Evolutionary conservation across 2,797 vertebrate genomes (phyloP).

Genomic region (Intellagama lesueurii): DNA sequence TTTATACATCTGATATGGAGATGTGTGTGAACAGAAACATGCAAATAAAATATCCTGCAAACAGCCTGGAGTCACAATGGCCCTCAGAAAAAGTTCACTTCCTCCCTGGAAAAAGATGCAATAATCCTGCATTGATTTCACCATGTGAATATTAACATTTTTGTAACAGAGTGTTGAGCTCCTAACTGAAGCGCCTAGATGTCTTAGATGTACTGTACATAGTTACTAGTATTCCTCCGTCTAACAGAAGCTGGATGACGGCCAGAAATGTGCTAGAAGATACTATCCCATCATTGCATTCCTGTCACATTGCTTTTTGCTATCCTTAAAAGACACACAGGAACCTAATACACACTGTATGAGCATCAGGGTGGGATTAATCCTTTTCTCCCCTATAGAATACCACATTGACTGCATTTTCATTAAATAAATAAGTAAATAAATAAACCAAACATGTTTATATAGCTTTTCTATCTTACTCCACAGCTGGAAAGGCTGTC

Average conservation of each 20-base stretch:
- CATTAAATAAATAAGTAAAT: too few relatives aligned
- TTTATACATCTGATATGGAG: conserved; percentile 27
- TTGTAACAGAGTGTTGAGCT: neutral
- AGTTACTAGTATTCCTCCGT: neutral
- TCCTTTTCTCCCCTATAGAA: neutral
- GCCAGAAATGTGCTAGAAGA: neutral
- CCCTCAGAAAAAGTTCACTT: conserved; percentile 29
- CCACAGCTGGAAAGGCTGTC: neutral
- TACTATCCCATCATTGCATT: neutral
- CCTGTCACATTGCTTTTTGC: neutral
- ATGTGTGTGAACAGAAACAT: conserved; percentile 20
- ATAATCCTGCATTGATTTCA: neutral
- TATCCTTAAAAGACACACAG: neutral
- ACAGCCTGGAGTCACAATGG: neutral
- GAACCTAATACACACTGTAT: neutral
- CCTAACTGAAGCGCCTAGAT: neutral
- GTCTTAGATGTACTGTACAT: neutral
- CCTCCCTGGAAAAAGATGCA: conserved; percentile 4
- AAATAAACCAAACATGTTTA: neutral
- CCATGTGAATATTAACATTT: conserved; percentile 28
- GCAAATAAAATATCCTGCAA: conserved; percentile 47
- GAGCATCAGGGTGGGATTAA: neutral
- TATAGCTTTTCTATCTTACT: neutral
- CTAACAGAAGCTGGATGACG: neutral
- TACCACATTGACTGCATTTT: neutral